Percentiles rank a stretch among this genome's conserved stretches.
Conservation (phyloP, 2,888 invertebrate genomes). For the Autographa gamma region DNA sequence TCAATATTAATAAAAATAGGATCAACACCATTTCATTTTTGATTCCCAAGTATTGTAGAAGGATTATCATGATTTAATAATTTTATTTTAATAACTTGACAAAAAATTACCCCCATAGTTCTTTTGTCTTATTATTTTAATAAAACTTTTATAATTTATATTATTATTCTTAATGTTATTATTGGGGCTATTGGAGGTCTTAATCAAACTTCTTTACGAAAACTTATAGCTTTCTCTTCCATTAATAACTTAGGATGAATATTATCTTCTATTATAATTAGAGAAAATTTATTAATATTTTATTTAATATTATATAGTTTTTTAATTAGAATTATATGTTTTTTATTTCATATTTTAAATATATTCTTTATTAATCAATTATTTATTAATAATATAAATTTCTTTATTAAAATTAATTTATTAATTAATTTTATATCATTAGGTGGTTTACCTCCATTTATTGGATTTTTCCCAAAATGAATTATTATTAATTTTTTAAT, state of each 20-base stretch:
- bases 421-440: slow-evolving; percentile 88
- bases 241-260: slow-evolving; percentile 91
- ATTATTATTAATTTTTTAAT: slow-evolving; percentile 87
- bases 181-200: slow-evolving; percentile 87
- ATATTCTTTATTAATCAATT: slow-evolving; percentile 86
- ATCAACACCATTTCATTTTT: slow-evolving; percentile 89
- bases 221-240: slow-evolving; percentile 90
- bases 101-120: slow-evolving; percentile 91
- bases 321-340: slow-evolving; percentile 81
- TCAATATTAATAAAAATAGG: slow-evolving; percentile 88
- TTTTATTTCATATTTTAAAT: slow-evolving; percentile 84
- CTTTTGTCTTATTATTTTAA: slow-evolving; percentile 84
- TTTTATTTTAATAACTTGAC: slow-evolving; percentile 89
- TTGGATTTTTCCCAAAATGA: slow-evolving; percentile 91
- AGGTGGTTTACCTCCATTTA: slow-evolving; percentile 89
- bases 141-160: slow-evolving; percentile 78
- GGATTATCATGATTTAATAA: slow-evolving; percentile 88
- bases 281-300: slow-evolving; percentile 82
- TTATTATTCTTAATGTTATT: slow-evolving; percentile 82
- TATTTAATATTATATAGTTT: slow-evolving; percentile 84
- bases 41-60: slow-evolving; percentile 89
- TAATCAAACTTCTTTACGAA: slow-evolving; percentile 88
- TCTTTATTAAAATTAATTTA: slow-evolving; percentile 83
- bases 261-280: slow-evolving; percentile 80
- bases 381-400: slow-evolving; percentile 78